These are phyloP conservation scores for Plotosus lineatus DNA, from an alignment of 2,113 vertebrate genomes.

Conservation along the genomic window DNA sequence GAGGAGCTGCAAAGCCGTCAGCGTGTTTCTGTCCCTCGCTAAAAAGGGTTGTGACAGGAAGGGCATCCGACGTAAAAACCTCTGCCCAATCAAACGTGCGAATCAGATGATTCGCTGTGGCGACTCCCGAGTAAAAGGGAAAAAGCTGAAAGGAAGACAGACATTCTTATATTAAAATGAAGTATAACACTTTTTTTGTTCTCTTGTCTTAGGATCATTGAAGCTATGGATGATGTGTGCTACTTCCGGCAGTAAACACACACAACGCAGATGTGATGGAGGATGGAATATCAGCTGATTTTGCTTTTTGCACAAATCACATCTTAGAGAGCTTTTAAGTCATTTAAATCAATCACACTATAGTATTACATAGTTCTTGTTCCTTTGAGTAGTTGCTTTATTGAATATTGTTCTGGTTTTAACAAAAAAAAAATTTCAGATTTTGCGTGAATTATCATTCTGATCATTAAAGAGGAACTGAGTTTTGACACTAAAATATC, in stretches of 20 bases:
- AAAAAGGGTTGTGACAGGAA: too few relatives aligned
- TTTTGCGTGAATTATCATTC: constrained; percentile 16
- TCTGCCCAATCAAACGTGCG: too few relatives aligned
- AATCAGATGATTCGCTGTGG: too few relatives aligned
- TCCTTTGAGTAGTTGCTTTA: constrained; percentile 14
- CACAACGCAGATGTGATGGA: background rate
- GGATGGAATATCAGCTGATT: background rate
- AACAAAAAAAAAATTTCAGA: background rate
- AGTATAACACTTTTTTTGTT: background rate
- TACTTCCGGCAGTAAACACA: constrained; percentile 48
- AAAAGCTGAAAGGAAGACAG: too few relatives aligned
- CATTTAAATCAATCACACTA: constrained; percentile 1
- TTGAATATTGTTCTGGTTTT: constrained; percentile 20
- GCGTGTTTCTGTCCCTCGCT: too few relatives aligned
- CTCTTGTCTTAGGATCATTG: constrained; percentile 62
- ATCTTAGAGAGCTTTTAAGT: constrained; percentile 30
- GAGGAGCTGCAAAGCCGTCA: too few relatives aligned
- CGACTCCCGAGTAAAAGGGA: too few relatives aligned
- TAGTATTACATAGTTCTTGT: constrained; percentile 22
- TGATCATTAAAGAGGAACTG: background rate
- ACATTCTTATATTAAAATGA: background rate
- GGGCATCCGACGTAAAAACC: too few relatives aligned
- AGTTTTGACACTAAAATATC: too few relatives aligned
- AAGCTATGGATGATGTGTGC: constrained; percentile 68
- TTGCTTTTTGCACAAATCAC: constrained; percentile 62